Percentiles rank a stretch among this genome's conserved stretches.
Evolutionary conservation across 2,797 vertebrate genomes (phyloP).

Genomic region (Nannoperca australis): DNA sequence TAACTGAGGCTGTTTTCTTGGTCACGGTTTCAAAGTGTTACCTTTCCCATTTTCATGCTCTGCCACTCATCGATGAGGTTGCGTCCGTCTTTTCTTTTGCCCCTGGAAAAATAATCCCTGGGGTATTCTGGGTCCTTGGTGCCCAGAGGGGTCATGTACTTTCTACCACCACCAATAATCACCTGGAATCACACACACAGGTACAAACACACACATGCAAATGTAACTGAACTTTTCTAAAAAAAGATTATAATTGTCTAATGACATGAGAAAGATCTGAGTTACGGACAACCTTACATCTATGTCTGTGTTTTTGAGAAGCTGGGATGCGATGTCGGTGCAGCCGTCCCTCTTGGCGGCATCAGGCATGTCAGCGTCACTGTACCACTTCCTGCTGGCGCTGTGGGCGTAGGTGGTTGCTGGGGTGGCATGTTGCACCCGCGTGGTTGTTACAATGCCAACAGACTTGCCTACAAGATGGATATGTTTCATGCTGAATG

Average conservation of each 20-base stretch:
- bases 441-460: constrained; percentile 85
- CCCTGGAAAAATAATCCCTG: constrained; percentile 57
- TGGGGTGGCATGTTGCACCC: constrained; percentile 87
- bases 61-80: constrained; percentile 84
- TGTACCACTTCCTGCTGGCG: constrained; percentile 86
- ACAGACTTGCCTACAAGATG: constrained; percentile 84
- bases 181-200: constrained; percentile 74
- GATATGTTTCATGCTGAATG: not conserved
- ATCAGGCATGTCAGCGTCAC: constrained; percentile 81
- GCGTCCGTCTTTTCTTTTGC: constrained; percentile 79
- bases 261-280: not conserved
- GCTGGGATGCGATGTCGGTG: constrained; percentile 84
- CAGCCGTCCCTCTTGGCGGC: constrained; percentile 77
- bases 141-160: constrained; percentile 86
- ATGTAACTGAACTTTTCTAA: not conserved
- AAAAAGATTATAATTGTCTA: not conserved
- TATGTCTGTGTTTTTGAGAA: constrained; percentile 83
- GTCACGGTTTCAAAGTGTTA: constrained; percentile 18
- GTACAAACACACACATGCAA: constrained; percentile 13
- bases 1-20: not conserved
- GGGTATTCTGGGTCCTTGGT: constrained; percentile 85
- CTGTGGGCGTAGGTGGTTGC: constrained; percentile 84
- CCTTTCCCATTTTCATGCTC: constrained; percentile 81
- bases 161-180: constrained; percentile 86
- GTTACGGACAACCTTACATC: constrained; percentile 61